phyloP scores from a whole-genome alignment of 2,797 vertebrate species.

The Pygocentrus nattereri region DNA sequence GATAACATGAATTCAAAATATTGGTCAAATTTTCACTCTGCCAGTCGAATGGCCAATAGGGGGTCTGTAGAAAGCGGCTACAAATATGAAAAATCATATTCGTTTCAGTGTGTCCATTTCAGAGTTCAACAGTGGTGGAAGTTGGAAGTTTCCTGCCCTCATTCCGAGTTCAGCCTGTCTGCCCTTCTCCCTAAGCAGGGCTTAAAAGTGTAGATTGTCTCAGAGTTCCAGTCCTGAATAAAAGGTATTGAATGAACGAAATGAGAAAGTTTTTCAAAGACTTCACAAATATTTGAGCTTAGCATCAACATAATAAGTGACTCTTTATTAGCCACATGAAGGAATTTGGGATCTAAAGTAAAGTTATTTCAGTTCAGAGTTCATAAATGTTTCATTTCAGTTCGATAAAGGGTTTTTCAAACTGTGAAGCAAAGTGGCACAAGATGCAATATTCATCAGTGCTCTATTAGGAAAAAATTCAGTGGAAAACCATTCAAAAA shows the following conservation, averaged over 20 bases:
- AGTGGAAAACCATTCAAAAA: neutral
- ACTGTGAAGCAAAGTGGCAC: neutral
- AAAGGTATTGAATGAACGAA: neutral
- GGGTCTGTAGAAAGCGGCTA: too few relatives aligned
- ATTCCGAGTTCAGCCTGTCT: too few relatives aligned
- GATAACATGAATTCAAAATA: too few relatives aligned
- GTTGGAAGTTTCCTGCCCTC: too few relatives aligned
- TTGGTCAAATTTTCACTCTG: too few relatives aligned
- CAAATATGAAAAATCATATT: too few relatives aligned
- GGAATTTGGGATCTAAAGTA: slow-evolving; percentile 6
- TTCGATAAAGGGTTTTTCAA: neutral
- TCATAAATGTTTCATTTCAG: neutral
- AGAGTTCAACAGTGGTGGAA: too few relatives aligned
- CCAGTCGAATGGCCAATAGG: too few relatives aligned
- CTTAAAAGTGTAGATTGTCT: neutral
- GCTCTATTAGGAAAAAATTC: neutral
- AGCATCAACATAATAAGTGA: neutral
- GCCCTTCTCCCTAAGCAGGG: neutral
- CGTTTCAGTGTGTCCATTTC: too few relatives aligned
- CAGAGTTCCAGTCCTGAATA: neutral
- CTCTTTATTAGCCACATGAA: neutral
- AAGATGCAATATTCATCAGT: neutral
- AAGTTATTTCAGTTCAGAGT: neutral
- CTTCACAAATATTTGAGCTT: slow-evolving; percentile 19
- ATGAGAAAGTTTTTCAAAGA: neutral